Evolutionary conservation across 2,113 vertebrate genomes (phyloP).

Genomic region (Rhombomys opimus): DNA sequence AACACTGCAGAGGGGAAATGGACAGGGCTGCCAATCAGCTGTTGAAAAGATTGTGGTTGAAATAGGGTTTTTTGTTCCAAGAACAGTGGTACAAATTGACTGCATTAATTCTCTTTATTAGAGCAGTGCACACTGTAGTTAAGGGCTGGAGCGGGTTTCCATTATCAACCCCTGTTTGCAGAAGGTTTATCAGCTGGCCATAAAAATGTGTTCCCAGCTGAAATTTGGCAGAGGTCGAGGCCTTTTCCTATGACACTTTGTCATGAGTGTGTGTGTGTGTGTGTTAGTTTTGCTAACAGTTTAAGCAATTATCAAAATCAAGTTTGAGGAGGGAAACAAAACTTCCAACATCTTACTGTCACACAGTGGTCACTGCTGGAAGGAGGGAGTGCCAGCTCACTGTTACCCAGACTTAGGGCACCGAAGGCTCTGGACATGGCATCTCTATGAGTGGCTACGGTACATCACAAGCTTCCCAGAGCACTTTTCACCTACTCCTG

Average conservation of each 20-base stretch:
- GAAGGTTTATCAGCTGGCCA: conserved; percentile 85
- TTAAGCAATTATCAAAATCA: conserved; percentile 26
- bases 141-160: conserved; percentile 85
- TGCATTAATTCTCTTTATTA: conserved; percentile 92
- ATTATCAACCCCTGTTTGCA: conserved; percentile 87
- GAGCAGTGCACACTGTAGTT: conserved; percentile 86
- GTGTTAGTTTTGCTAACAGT: conserved; percentile 53
- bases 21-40: conserved; percentile 91
- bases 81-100: conserved; percentile 92
- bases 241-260: conserved; percentile 55
- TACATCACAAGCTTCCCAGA: not conserved
- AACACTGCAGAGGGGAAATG: conserved; percentile 89
- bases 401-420: not conserved
- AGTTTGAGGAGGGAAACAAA: conserved; percentile 8
- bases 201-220: conserved; percentile 77
- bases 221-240: conserved; percentile 77
- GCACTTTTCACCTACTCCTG: too few relatives aligned
- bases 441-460: not conserved
- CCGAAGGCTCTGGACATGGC: not conserved
- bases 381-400: not conserved
- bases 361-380: not conserved
- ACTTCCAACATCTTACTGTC: not conserved
- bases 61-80: conserved; percentile 88
- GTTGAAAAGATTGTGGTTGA: conserved; percentile 88
- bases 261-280: not conserved